Conservation (phyloP, 2,113 vertebrate species). For the Azemiops feae region DNA sequence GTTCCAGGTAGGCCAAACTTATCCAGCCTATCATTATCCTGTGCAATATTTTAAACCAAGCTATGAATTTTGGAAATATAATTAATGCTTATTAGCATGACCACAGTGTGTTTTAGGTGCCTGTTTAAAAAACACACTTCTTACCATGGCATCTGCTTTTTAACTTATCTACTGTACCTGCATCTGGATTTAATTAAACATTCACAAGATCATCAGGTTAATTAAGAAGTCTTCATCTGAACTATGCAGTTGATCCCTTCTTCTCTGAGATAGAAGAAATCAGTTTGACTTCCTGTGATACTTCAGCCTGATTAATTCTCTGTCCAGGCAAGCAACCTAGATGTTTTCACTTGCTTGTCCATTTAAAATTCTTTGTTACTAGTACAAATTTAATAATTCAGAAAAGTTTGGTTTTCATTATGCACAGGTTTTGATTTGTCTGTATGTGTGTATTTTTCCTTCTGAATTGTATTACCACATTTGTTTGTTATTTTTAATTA, state of each 20-base stretch:
- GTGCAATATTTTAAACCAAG: neutral
- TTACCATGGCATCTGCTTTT: neutral
- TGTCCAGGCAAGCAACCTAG: neutral
- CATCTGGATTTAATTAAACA: slow-evolving; percentile 29
- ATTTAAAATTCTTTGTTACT: neutral
- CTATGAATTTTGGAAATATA: neutral
- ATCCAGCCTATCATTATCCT: neutral
- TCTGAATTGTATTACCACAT: neutral
- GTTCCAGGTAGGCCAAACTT: neutral
- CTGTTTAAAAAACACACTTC: slow-evolving; percentile 7
- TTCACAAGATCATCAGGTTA: slow-evolving; percentile 32
- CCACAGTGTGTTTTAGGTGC: neutral
- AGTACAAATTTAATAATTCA: neutral
- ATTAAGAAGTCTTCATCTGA: slow-evolving; percentile 30
- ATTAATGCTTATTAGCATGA: slow-evolving; percentile 12
- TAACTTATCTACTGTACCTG: slow-evolving; percentile 18
- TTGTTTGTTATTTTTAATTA: neutral
- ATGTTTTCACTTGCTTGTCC: neutral
- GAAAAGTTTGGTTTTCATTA: neutral
- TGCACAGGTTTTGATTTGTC: neutral
- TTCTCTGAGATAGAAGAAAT: slow-evolving; percentile 1
- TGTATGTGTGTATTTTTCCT: neutral
- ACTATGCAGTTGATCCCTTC: neutral
- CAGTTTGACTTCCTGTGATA: neutral
- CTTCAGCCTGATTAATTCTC: neutral